Evolutionary conservation across 2,113 vertebrate genomes (phyloP).

Genomic region (Sphaerodactylus townsendi): DNA sequence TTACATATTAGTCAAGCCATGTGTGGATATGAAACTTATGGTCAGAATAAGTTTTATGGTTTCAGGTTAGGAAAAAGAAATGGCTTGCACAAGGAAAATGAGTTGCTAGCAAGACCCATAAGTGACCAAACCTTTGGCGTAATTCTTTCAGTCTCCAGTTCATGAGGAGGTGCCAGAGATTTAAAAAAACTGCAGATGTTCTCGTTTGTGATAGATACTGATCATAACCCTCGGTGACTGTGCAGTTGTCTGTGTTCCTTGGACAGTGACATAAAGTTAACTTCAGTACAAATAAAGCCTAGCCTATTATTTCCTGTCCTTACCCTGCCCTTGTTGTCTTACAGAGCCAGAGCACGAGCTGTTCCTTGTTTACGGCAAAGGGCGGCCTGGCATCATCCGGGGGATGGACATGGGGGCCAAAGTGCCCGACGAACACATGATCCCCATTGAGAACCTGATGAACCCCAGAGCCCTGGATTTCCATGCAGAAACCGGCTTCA

Average conservation of each 20-base stretch:
- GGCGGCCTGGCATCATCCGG: constrained; percentile 92
- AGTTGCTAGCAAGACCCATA: not conserved
- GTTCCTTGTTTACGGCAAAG: constrained; percentile 94
- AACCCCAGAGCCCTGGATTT: constrained; percentile 95
- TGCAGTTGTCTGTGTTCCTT: not conserved
- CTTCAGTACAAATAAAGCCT: not conserved
- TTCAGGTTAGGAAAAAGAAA: not conserved
- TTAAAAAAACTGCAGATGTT: not conserved
- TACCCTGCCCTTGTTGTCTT: not conserved
- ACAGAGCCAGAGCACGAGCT: constrained; percentile 94
- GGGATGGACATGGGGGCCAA: constrained; percentile 97
- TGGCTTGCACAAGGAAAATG: not conserved
- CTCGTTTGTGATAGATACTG: not conserved
- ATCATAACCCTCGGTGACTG: not conserved
- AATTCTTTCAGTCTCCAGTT: not conserved
- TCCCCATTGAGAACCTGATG: constrained; percentile 98
- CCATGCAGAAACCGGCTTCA: constrained; percentile 90
- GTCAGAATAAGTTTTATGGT: not conserved
- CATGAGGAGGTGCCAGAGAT: not conserved
- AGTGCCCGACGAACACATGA: constrained; percentile 96
- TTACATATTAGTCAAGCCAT: not conserved
- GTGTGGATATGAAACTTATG: not conserved
- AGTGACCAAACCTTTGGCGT: constrained; percentile 7
- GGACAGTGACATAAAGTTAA: not conserved
- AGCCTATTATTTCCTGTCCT: fast-evolving